These are phyloP conservation scores for Shargacucullia verbasci DNA, from an alignment of 2,888 invertebrate genomes.

Conservation along the genomic window DNA sequence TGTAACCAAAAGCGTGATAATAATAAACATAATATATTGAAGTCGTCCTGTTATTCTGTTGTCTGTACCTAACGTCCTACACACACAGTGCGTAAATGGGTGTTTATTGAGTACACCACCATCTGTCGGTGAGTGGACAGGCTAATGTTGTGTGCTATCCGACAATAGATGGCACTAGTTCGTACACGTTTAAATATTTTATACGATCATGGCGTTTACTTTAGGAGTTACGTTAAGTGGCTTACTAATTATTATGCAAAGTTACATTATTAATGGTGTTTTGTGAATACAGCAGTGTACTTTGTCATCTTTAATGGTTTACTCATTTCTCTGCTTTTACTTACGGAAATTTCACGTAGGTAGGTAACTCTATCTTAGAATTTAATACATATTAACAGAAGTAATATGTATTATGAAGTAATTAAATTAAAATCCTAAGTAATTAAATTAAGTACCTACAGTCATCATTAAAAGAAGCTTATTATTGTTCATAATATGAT, in stretches of 20 bases:
- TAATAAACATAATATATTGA: too few relatives aligned
- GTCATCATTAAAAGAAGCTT: too few relatives aligned
- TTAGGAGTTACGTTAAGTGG: constrained; percentile 24
- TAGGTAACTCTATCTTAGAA: too few relatives aligned
- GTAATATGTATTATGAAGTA: too few relatives aligned
- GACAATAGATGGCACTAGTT: constrained; percentile 49
- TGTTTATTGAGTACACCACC: constrained; percentile 49
- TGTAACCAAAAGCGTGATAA: too few relatives aligned
- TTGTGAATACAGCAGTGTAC: not conserved
- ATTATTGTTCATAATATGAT: too few relatives aligned
- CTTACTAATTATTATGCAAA: constrained; percentile 18
- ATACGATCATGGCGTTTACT: constrained; percentile 27
- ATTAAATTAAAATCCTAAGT: too few relatives aligned
- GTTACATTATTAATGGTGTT: constrained; percentile 17
- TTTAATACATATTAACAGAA: too few relatives aligned
- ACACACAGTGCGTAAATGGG: constrained; percentile 31
- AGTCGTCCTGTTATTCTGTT: constrained; percentile 12
- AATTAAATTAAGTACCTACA: too few relatives aligned
- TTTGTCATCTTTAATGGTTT: not conserved
- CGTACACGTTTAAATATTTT: constrained; percentile 30
- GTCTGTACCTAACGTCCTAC: constrained; percentile 18
- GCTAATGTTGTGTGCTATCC: constrained; percentile 40
- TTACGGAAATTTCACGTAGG: not conserved
- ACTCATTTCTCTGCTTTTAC: not conserved
- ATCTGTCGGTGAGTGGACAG: constrained; percentile 48